Percentiles rank a stretch among this genome's conserved stretches.
phyloP scores from a whole-genome alignment of 2,888 invertebrate genomes.

The Oligia strigilis region DNA sequence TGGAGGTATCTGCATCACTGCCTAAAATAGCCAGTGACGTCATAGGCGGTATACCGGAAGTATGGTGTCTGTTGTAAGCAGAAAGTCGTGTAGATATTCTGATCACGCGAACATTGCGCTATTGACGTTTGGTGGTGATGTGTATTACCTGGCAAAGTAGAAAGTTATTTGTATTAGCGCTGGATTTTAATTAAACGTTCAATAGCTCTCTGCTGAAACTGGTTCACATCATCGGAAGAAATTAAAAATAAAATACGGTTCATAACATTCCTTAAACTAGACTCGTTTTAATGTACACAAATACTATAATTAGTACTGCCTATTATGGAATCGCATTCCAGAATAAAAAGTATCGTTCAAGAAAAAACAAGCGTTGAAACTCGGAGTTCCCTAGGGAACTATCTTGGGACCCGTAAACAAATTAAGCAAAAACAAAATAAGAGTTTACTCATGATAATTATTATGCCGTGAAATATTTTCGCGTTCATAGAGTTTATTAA shows the following conservation, averaged over 20 bases:
- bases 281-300: slow-evolving; percentile 16
- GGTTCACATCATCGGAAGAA: slow-evolving; percentile 5
- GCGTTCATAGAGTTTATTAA: slow-evolving; percentile 57
- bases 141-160: slow-evolving; percentile 47
- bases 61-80: slow-evolving; percentile 62
- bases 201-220: neutral
- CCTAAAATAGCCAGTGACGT: slow-evolving; percentile 66
- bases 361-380: slow-evolving; percentile 27
- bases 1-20: slow-evolving; percentile 62
- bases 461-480: slow-evolving; percentile 55
- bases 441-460: slow-evolving; percentile 48
- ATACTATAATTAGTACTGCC: slow-evolving; percentile 25
- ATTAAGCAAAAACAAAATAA: slow-evolving; percentile 51
- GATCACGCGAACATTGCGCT: slow-evolving; percentile 58
- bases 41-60: slow-evolving; percentile 71
- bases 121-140: slow-evolving; percentile 46
- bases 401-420: slow-evolving; percentile 43
- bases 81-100: slow-evolving; percentile 71
- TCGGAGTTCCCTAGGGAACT: slow-evolving; percentile 47
- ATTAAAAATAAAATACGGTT: slow-evolving; percentile 16
- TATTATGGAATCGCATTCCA: slow-evolving; percentile 23
- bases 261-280: slow-evolving; percentile 11
- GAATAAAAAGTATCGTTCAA: slow-evolving; percentile 19
- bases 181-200: slow-evolving; percentile 28
- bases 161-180: slow-evolving; percentile 51